Conservation (phyloP, 1,140 invertebrate species). For the Danaus plexippus region DNA sequence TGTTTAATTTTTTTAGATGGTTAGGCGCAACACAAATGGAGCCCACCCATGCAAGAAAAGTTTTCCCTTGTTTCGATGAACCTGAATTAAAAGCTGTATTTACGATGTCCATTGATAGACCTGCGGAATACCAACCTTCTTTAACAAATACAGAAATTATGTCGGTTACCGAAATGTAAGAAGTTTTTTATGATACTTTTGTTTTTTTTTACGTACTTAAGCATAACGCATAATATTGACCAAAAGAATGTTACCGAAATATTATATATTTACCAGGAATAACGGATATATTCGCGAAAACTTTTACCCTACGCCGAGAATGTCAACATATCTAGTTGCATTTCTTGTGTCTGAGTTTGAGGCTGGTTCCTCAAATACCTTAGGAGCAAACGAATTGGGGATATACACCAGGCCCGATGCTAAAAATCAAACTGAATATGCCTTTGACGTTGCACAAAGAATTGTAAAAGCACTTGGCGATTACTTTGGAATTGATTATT, state of each 20-base stretch:
- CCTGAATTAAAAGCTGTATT: slow-evolving; percentile 81
- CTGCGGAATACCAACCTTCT: slow-evolving; percentile 35
- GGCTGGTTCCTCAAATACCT: slow-evolving; percentile 22
- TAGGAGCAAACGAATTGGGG: slow-evolving; percentile 67
- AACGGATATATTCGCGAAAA: slow-evolving; percentile 56
- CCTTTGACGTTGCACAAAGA: slow-evolving; percentile 57
- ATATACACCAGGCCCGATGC: slow-evolving; percentile 83
- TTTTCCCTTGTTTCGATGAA: slow-evolving; percentile 87
- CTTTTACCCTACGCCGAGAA: slow-evolving; percentile 80
- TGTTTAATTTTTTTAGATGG: slow-evolving; percentile 50
- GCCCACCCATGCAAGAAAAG: slow-evolving; percentile 77
- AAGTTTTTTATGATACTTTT: neutral
- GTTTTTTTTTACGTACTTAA: neutral
- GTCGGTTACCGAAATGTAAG: slow-evolving; percentile 31
- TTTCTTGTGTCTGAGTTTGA: slow-evolving; percentile 77
- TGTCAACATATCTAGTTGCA: slow-evolving; percentile 89
- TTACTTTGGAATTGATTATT: slow-evolving; percentile 58
- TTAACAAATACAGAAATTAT: slow-evolving; percentile 45
- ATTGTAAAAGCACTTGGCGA: slow-evolving; percentile 57
- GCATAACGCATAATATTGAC: neutral
- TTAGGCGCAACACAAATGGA: slow-evolving; percentile 80
- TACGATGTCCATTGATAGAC: slow-evolving; percentile 66
- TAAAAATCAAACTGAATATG: slow-evolving; percentile 72
- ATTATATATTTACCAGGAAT: slow-evolving; percentile 28
- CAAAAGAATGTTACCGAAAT: too few species aligned